These are phyloP conservation scores for Aphelenchoides besseyi DNA, from an alignment of 1,140 invertebrate genomes.

Conservation along the genomic window DNA sequence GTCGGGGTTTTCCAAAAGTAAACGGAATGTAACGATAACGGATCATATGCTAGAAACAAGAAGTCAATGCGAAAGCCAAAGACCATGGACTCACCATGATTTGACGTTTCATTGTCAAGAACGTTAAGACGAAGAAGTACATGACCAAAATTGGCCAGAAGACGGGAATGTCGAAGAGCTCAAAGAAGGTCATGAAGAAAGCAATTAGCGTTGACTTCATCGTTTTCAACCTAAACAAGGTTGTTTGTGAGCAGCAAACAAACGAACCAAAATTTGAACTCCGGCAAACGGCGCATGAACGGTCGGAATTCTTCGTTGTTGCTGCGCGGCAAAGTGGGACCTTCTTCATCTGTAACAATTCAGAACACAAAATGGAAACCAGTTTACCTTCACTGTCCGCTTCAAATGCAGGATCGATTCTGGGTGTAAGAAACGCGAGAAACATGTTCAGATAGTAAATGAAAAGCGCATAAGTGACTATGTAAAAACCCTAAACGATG, in stretches of 20 bases:
- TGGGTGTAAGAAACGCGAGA: slow-evolving; percentile 97
- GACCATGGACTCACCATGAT: slow-evolving; percentile 87
- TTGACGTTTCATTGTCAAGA: slow-evolving; percentile 98
- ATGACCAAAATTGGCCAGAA: slow-evolving; percentile 99
- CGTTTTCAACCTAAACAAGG: slow-evolving; percentile 74
- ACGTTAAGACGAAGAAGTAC: slow-evolving; percentile 96
- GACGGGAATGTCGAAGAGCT: slow-evolving; percentile 96
- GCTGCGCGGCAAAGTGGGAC: slow-evolving; percentile 76
- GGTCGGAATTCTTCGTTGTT: slow-evolving; percentile 95
- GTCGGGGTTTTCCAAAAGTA: slow-evolving; percentile 82
- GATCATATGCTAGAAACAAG: slow-evolving; percentile 88
- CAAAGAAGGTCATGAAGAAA: slow-evolving; percentile 89
- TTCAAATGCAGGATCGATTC: slow-evolving; percentile 79
- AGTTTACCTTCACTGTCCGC: slow-evolving; percentile 50
- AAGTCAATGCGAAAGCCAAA: slow-evolving; percentile 90
- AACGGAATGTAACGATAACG: slow-evolving; percentile 98
- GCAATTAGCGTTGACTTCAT: slow-evolving; percentile 89
- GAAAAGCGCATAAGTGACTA: slow-evolving; percentile 93
- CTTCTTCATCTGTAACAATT: slow-evolving; percentile 48
- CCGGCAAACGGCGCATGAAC: slow-evolving; percentile 92
- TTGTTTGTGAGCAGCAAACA: too few species aligned
- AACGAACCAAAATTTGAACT: slow-evolving; percentile 94
- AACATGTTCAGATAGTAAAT: slow-evolving; percentile 99
- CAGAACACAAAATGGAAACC: slow-evolving; percentile 6
- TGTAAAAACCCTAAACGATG: slow-evolving; percentile 83